Evolutionary conservation across 2,797 vertebrate genomes (phyloP).

Genomic region (Crax fasciolata): DNA sequence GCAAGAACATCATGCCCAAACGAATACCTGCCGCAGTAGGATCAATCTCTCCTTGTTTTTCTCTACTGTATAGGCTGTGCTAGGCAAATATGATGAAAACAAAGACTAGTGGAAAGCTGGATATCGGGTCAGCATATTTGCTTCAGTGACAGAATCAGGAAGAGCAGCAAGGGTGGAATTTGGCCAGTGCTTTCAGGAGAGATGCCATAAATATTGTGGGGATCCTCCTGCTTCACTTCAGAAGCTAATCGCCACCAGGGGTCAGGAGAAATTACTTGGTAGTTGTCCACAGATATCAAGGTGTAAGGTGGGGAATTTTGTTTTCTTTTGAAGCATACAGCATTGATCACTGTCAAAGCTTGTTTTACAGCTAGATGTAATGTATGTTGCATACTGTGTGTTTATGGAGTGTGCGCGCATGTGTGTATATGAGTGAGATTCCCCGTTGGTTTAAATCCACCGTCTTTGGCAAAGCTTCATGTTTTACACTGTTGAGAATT

Average conservation of each 20-base stretch:
- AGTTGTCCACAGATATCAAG: background rate
- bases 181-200: background rate
- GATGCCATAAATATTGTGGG: background rate
- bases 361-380: conserved; percentile 5
- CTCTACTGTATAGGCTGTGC: background rate
- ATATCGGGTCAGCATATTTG: background rate
- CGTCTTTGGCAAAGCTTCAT: conserved; percentile 55
- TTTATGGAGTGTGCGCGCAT: background rate
- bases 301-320: conserved; percentile 2
- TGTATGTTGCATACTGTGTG: background rate
- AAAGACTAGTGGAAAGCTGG: background rate
- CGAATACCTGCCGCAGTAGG: background rate
- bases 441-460: conserved; percentile 57
- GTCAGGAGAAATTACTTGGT: conserved; percentile 24
- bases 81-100: background rate
- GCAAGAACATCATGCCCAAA: background rate
- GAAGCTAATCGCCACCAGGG: background rate
- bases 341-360: background rate
- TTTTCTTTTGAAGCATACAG: conserved; percentile 8
- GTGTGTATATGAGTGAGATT: background rate
- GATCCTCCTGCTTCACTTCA: background rate
- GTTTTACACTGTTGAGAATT: conserved; percentile 22
- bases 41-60: background rate
- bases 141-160: background rate
- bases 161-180: background rate